phyloP scores from a whole-genome alignment of 2,888 invertebrate species.

The Augiades crinisus region DNA sequence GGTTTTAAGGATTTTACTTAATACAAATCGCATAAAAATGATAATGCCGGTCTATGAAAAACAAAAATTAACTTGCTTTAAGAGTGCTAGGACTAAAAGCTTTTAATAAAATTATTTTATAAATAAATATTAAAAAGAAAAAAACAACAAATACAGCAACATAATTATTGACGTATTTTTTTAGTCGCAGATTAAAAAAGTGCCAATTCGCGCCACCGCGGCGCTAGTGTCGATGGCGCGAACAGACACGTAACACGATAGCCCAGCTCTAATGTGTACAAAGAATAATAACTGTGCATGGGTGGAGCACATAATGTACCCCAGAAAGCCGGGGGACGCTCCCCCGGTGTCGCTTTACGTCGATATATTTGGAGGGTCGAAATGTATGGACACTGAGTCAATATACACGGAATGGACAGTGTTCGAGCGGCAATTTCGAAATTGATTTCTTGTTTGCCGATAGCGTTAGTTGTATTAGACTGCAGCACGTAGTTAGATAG shows the following conservation, averaged over 20 bases:
- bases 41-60: no score
- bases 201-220: conserved; percentile 23
- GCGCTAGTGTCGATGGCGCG: neutral
- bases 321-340: conserved; percentile 13
- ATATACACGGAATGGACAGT: conserved; percentile 25
- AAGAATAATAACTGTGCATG: conserved; percentile 24
- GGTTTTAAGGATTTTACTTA: no score
- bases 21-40: no score
- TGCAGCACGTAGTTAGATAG: neutral
- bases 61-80: no score
- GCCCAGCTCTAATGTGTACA: neutral
- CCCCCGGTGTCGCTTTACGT: conserved; percentile 23
- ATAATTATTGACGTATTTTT: no score
- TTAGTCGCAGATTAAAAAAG: no score
- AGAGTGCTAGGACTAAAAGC: no score
- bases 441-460: conserved; percentile 28
- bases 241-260: conserved; percentile 3
- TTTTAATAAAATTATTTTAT: no score
- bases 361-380: conserved; percentile 11
- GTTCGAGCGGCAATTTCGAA: conserved; percentile 27
- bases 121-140: no score
- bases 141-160: no score
- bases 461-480: conserved; percentile 10
- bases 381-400: conserved; percentile 26
- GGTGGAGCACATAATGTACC: conserved; percentile 20